A percentile compares a stretch with the other conserved stretches of the same genome.
Evolutionary conservation across 2,888 invertebrate genomes (phyloP).

Genomic region (Hoplodrina ambigua): DNA sequence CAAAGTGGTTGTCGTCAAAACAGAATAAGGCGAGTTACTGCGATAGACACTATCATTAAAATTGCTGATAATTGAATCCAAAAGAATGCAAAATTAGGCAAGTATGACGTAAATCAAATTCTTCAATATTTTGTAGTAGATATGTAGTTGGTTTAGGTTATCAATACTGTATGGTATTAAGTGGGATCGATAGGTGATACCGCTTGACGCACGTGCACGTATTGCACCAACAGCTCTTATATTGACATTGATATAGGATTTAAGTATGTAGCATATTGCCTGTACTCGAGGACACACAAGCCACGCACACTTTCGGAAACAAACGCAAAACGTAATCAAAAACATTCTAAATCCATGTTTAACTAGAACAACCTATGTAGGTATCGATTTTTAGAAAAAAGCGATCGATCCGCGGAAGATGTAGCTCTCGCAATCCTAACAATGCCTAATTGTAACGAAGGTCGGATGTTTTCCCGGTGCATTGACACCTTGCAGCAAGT

Average conservation of each 20-base stretch:
- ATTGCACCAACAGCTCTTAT: slow-evolving; percentile 31
- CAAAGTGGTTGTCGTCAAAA: slow-evolving; percentile 11
- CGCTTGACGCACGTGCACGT: slow-evolving; percentile 35
- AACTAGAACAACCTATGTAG: background rate
- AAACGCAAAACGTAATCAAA: slow-evolving; percentile 24
- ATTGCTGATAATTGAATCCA: slow-evolving; percentile 23
- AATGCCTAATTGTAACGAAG: slow-evolving; percentile 66
- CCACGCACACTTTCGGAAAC: slow-evolving; percentile 9
- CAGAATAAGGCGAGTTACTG: slow-evolving; percentile 15
- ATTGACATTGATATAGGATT: slow-evolving; percentile 16
- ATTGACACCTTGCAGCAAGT: slow-evolving; percentile 74
- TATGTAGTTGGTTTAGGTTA: slow-evolving; percentile 6
- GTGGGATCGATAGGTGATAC: slow-evolving; percentile 13
- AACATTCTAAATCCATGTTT: slow-evolving; percentile 1
- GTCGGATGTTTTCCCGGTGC: slow-evolving; percentile 73
- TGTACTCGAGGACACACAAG: slow-evolving; percentile 10
- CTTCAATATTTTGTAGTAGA: background rate
- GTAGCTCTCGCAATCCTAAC: slow-evolving; percentile 22
- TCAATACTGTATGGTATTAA: background rate
- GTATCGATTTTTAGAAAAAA: slow-evolving; percentile 29
- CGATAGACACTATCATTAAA: slow-evolving; percentile 2
- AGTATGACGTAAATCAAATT: slow-evolving; percentile 26
- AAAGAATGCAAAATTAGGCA: slow-evolving; percentile 23
- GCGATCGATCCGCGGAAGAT: slow-evolving; percentile 37
- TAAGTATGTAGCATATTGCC: background rate